phyloP scores from a whole-genome alignment of 2,113 vertebrate genomes.

The Athene noctua region DNA sequence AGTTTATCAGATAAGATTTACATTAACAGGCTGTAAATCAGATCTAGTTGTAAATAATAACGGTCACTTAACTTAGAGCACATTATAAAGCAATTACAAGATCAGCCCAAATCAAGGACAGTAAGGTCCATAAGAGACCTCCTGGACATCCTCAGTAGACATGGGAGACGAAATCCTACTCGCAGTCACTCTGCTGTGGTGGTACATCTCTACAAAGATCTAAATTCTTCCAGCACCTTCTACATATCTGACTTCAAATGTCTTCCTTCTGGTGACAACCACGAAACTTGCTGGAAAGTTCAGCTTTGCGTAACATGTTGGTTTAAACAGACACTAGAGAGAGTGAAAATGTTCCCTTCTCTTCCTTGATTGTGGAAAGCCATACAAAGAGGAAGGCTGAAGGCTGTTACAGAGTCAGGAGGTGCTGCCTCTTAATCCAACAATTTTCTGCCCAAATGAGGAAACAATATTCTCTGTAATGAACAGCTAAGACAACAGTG shows the following conservation, averaged over 20 bases:
- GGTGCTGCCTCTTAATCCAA: neutral
- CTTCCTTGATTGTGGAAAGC: neutral
- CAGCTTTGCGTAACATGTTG: neutral
- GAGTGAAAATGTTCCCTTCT: neutral
- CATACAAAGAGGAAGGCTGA: neutral
- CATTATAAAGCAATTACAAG: neutral
- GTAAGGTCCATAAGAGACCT: neutral
- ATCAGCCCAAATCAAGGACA: neutral
- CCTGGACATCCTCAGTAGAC: neutral
- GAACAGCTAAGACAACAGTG: neutral
- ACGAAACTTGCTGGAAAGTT: neutral
- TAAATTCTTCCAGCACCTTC: neutral
- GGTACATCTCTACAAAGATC: neutral
- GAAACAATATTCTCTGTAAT: neutral
- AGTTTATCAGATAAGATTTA: neutral
- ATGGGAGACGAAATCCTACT: neutral
- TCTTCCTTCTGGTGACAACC: neutral
- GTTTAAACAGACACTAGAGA: neutral
- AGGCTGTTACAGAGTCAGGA: neutral
- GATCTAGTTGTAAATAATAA: neutral
- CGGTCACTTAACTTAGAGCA: neutral
- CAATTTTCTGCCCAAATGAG: neutral
- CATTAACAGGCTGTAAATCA: neutral
- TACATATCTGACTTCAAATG: neutral
- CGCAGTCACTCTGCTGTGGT: neutral